Evolutionary conservation across 2,888 invertebrate species (phyloP), one percentile per base, ranked within the genome.

Genomic region (Ochropacha duplaris): DNA sequence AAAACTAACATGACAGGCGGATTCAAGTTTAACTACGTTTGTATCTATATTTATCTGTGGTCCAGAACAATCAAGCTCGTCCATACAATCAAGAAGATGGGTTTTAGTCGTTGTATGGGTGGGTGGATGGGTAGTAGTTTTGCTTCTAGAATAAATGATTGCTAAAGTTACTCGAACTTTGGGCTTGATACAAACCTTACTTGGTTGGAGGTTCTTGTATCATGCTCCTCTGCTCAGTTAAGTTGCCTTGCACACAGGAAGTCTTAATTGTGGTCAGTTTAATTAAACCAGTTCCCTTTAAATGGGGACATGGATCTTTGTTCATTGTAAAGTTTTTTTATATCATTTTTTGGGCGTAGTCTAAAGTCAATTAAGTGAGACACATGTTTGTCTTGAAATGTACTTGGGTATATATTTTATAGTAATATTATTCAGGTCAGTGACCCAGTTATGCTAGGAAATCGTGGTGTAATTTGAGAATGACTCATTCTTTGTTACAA

Each of bases 181-280:
- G n/a, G n/a, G n/a, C n/a, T n/a, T n/a, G n/a, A n/a, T n/a, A n/a
- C n/a, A n/a, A n/a, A n/a, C n/a, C n/a, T n/a, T 16, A 58, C 59
- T 51, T 54, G 12, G 2, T 31, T 12, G 31, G 11, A 31, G 12
- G 12, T 2, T 31, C n/a, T 31, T 31, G 49, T 54, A 57, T 44
- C 56, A 50, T 51, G 54, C 34, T 28, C 54, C 26, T 49, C 36
- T 54, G 50, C 52, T 50, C 59, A 74, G 71, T 44, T 28, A 51
- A 52, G 52, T 52, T 52, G 19, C 74, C 79, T 79, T 74, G 81
- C 62, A 50, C 73, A 64, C 81, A 83, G 88, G 87, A 88, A 86
- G 83, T 83, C 81, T 76, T 87, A 87, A 87, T 88, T 84, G 75
- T 79, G 67, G 64, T 64, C 65, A 65, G 68, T 71, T 74, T 76